Conservation (phyloP, 2,888 invertebrate species). For the Hyppa rectilinea region DNA sequence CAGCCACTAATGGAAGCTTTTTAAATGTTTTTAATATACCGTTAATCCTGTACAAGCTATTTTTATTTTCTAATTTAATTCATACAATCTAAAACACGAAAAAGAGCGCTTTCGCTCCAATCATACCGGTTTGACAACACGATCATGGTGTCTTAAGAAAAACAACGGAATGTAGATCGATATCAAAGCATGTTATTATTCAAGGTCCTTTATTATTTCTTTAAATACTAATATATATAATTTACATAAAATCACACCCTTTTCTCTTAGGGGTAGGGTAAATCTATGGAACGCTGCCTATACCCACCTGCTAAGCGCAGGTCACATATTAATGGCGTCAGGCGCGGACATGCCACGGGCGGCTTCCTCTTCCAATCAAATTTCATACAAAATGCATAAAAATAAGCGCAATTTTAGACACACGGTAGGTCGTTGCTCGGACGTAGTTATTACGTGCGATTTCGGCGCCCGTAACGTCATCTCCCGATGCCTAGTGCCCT, state of each 20-base stretch:
- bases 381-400: no score
- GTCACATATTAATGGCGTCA: no score
- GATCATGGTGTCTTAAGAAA: not conserved
- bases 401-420: no score
- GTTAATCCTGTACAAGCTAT: not conserved
- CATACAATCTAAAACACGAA: not conserved
- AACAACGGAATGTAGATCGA: not conserved
- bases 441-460: no score
- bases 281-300: not conserved
- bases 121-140: conserved; percentile 20
- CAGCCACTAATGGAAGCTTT: no score
- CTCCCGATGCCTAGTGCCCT: no score
- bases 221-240: not conserved
- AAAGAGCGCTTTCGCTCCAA: not conserved
- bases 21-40: not conserved
- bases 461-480: no score
- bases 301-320: no score
- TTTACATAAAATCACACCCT: no score
- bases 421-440: no score
- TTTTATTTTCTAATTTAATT: conserved; percentile 10
- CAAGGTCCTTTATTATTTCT: not conserved
- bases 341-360: no score
- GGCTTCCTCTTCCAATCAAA: no score
- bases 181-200: conserved; percentile 29
- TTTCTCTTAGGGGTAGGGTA: not conserved